Percentiles rank a stretch among this genome's conserved stretches.
These are phyloP conservation scores for Hystrix cristata DNA, from an alignment of 2,113 vertebrate species.

Conservation along the genomic window DNA sequence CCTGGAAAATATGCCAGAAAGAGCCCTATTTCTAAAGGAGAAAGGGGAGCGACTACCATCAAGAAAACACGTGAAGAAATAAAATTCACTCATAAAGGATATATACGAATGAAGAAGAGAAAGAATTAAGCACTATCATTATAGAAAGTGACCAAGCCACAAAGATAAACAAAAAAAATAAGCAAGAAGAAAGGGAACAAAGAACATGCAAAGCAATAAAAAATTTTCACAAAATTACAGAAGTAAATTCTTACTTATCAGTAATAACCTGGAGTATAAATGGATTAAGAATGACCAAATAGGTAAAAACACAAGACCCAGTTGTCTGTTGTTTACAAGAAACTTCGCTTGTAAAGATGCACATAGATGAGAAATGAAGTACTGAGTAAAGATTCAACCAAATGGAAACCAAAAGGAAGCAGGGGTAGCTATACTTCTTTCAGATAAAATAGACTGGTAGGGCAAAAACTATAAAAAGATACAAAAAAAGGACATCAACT, in stretches of 20 bases:
- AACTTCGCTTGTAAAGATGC: background rate
- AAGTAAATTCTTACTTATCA: background rate
- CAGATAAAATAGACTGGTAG: background rate
- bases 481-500: background rate
- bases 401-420: background rate
- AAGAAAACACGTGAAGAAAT: background rate
- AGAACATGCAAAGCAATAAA: background rate
- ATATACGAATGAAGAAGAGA: background rate
- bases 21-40: background rate
- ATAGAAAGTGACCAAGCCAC: background rate
- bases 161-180: background rate
- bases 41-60: background rate
- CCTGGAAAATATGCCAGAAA: background rate
- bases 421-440: background rate
- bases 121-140: background rate
- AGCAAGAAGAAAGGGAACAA: background rate
- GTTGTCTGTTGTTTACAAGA: background rate
- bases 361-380: background rate
- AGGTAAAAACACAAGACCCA: background rate
- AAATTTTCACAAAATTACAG: background rate
- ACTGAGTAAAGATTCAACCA: background rate
- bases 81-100: background rate
- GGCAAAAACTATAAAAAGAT: background rate
- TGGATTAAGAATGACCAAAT: background rate
- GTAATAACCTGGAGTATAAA: background rate